Conservation (phyloP, 2,113 vertebrate genomes). For the Jacana jacana region DNA sequence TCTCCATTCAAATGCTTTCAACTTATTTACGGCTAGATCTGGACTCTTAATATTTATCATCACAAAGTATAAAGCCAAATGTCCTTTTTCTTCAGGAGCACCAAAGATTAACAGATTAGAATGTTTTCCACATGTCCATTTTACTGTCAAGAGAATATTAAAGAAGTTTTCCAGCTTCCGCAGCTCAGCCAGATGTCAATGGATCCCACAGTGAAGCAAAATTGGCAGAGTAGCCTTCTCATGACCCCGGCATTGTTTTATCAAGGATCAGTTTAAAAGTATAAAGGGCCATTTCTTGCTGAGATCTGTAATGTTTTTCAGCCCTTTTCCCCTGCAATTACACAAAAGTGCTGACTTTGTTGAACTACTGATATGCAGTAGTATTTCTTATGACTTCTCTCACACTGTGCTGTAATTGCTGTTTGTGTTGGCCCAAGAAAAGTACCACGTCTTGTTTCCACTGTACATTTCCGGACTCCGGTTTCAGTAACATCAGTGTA, state of each 20-base stretch:
- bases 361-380: conserved; percentile 79
- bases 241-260: conserved; percentile 78
- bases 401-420: conserved; percentile 85
- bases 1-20: conserved; percentile 52
- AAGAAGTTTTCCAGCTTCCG: conserved; percentile 91
- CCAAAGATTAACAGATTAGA: conserved; percentile 86
- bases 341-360: conserved; percentile 85
- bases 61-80: conserved; percentile 79
- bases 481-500: conserved; percentile 82
- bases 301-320: conserved; percentile 73
- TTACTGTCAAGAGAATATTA: conserved; percentile 91
- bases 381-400: conserved; percentile 85
- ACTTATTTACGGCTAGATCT: conserved; percentile 72
- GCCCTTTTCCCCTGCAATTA: conserved; percentile 78
- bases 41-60: conserved; percentile 78
- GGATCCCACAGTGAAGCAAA: conserved; percentile 83
- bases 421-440: conserved; percentile 87
- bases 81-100: conserved; percentile 79
- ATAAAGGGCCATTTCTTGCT: conserved; percentile 73
- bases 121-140: conserved; percentile 94
- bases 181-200: conserved; percentile 89
- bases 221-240: conserved; percentile 85
- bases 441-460: conserved; percentile 81
- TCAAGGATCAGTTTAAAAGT: conserved; percentile 77
- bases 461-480: conserved; percentile 83